Evolutionary conservation across 2,113 vertebrate genomes (phyloP), one percentile per base, ranked within the genome.

Genomic region (Gorsachius goisagi): DNA sequence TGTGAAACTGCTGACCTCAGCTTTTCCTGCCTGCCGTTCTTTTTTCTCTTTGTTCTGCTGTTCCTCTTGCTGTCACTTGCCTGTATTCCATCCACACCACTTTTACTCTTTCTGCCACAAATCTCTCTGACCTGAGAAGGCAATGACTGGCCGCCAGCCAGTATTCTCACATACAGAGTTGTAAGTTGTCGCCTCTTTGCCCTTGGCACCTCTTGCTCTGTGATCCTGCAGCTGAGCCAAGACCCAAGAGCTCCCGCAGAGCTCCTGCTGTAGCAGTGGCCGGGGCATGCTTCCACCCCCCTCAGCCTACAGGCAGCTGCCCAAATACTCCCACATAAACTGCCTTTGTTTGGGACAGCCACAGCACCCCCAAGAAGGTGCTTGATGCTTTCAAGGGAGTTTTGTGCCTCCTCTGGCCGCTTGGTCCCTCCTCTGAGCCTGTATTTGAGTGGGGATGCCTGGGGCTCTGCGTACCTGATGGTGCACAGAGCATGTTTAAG

Each of bases 381-480:
- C 37, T 67, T 1, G 1, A 2, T 0, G 7, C 41, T 62, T 62
- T 45, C 50, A 18, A 2, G 35, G 35, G 35, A 58, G 6, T 33
- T 74, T 49, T 5, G 2, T 63, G 35, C 49, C 56, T 49, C 19
- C 39, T 30, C 53, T 66, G 35, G 5, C 64, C 53, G 23, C n/a
- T 67, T 15, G 6, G 26, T 82, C 39, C 33, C 37, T 1, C 3
- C 66, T 73, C 15, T 49, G 66, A 64, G 49, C 50, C 58, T 19
- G 33, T 49, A 1, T 87, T 35, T 68, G 55, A n/a, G 20, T 16
- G 33, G n/a, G 84, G 78, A 19, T 26, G 49, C 37, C 44, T 39
- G 64, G 15, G 44, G 37, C 52, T 69, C 5, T 1, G 2, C 2
- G 1, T 17, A 5, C 37, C 0, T 5, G 11, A 5, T 8, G 10